Evolutionary conservation across 2,888 invertebrate species (phyloP).

Genomic region (Ennomos erosarius): DNA sequence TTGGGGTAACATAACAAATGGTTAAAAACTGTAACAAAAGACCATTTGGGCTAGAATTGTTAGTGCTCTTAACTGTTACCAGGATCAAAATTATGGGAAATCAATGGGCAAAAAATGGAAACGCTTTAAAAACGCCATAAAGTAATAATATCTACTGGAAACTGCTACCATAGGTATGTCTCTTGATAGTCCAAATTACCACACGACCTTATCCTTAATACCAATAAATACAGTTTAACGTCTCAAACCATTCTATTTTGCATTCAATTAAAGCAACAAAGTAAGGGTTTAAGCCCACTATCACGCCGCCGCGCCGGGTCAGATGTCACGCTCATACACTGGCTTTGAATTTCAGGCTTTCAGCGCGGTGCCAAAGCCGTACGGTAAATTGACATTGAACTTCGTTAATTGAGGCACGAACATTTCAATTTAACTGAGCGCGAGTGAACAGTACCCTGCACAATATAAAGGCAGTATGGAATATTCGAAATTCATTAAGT

Average conservation of each 20-base stretch:
- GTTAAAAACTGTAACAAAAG: no score
- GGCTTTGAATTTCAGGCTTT: constrained; percentile 19
- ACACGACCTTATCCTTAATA: neutral
- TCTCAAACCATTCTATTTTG: constrained; percentile 11
- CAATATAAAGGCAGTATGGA: constrained; percentile 7
- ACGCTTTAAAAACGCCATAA: no score
- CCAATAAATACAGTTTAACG: constrained; percentile 16
- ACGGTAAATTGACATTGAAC: constrained; percentile 30
- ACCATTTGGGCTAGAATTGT: no score
- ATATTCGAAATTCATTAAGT: no score
- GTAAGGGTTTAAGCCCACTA: constrained; percentile 17
- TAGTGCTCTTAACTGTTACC: no score
- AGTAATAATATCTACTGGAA: no score
- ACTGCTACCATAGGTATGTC: no score
- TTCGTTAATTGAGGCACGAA: constrained; percentile 29
- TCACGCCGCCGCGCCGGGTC: constrained; percentile 13
- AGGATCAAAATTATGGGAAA: no score
- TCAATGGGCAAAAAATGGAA: no score
- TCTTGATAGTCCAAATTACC: neutral
- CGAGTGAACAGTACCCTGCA: neutral
- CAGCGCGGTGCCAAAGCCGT: neutral
- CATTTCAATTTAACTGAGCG: constrained; percentile 29
- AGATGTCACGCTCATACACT: constrained; percentile 19
- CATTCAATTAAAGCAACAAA: constrained; percentile 30
- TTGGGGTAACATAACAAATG: no score